Base-by-base conservation (phyloP, 2,797 vertebrate species). In the Halcyon smyrnensis region DNA sequence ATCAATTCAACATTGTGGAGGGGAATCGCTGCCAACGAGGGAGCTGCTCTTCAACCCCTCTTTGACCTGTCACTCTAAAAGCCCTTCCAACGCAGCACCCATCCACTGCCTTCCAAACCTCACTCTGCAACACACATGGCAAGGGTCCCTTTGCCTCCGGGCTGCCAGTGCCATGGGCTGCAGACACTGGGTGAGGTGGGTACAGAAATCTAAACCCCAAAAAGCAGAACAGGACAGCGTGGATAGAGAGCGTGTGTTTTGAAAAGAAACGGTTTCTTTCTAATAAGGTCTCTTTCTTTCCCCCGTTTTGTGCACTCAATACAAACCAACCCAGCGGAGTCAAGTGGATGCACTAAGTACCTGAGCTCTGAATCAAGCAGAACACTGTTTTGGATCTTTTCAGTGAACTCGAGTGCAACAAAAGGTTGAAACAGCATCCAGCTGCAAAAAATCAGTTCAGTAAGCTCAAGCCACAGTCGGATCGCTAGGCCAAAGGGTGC, bases 311-410 rank as follows among this genome's bases (percentile, higher is more conserved):
- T 85, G 89, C 85, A 90, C 93, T 96, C 90, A 23, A 20, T 21
- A 86, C 82, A 82, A 95, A 94, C 77, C 90, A 94, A 92, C 91
- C 88, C 95, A 96, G 93, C 8, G 76, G 95, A 91, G 64, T 84
- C 64, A 92, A 90, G 92, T 39, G 86, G 93, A 93, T 92, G 90
- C 91, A 92, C 92, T 78, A 90, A 97, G 91, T 97, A 97, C 97
- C 97, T 97, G 97, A 97, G 97, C 95, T 97, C 92, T 95, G 95
- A 93, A 94, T 97, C 97, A 97, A 97, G 97, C 91, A 21, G 76
- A 91, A 96, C 90, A 93, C 95, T 74, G 82, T 27, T 93, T 88
- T 88, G 82, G 93, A 96, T 75, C 86, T 32, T 78, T 54, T 32
- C 93, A 74, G 84, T 87, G 74, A 96, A 91, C 96, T 96, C 78